Evolutionary conservation across 2,113 vertebrate species (phyloP).

Genomic region (Larimichthys crocea): DNA sequence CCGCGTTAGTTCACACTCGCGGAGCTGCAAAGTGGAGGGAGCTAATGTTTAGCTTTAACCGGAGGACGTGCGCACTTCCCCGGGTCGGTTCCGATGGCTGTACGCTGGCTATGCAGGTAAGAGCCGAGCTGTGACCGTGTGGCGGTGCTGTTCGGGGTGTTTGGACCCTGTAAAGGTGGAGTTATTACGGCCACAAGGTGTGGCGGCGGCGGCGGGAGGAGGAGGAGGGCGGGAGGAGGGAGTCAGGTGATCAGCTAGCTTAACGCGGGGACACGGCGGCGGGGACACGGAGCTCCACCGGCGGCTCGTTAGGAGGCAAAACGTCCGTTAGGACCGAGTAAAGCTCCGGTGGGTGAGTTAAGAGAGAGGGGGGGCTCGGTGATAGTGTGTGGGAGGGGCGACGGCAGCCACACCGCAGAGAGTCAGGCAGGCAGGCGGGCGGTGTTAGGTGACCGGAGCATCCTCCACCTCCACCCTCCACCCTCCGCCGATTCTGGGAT

Average conservation of each 20-base stretch:
- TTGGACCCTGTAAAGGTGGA: neutral
- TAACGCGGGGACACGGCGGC: neutral
- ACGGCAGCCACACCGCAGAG: constrained; percentile 62
- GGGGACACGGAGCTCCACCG: neutral
- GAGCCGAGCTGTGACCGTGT: neutral
- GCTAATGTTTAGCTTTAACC: constrained; percentile 70
- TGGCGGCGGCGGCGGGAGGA: too few relatives aligned
- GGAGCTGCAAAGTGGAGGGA: constrained; percentile 51
- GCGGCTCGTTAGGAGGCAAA: neutral
- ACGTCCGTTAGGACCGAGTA: neutral
- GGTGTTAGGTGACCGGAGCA: constrained; percentile 53
- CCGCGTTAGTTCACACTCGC: constrained; percentile 57
- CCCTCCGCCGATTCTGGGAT: neutral
- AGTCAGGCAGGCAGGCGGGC: constrained; percentile 8
- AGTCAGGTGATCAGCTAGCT: constrained; percentile 71
- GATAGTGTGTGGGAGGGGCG: constrained; percentile 72
- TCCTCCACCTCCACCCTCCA: neutral
- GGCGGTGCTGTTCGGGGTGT: accelerated
- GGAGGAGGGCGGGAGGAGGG: constrained; percentile 23
- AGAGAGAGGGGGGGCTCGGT: neutral
- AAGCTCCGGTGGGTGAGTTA: too few relatives aligned
- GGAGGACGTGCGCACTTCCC: constrained; percentile 23
- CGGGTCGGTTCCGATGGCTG: constrained; percentile 79
- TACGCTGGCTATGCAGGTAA: constrained; percentile 87
- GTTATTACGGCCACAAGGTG: constrained; percentile 53